Evolutionary conservation across 2,888 invertebrate genomes (phyloP), one percentile per base, ranked within the genome.

Genomic region (Sinohyriopsis cumingii): DNA sequence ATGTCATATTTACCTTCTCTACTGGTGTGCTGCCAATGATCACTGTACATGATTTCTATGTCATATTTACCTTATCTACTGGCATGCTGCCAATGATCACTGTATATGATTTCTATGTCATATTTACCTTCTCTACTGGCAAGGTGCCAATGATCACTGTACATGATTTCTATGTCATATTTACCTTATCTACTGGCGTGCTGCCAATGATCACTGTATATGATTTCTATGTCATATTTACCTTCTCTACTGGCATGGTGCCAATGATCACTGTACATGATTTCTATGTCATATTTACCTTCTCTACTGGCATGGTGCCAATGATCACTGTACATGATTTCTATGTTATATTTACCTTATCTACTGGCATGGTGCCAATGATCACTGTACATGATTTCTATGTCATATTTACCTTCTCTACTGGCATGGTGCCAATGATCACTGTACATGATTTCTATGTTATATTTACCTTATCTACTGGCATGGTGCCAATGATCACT

Each of bases 241-340:
- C 97, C 91, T 94, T 94, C 88, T 95, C 94, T 79, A 97, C 92
- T 5, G 97, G 97, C 79, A 98, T 24, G 97, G 96, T n/a, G 96
- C 92, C 90, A 98, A 98, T 15, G 96, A 95, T 12, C 96, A 96
- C 91, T 99, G n/a, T n/a, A n/a, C n/a, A n/a, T n/a, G n/a, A n/a
- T n/a, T n/a, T n/a, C n/a, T n/a, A n/a, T n/a, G n/a, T n/a, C n/a
- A n/a, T n/a, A n/a, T n/a, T n/a, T n/a, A n/a, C n/a, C n/a, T n/a
- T n/a, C n/a, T n/a, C n/a, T n/a, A n/a, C n/a, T n/a, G n/a, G n/a
- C n/a, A n/a, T n/a, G n/a, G n/a, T n/a, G n/a, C n/a, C n/a, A n/a
- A n/a, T n/a, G n/a, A n/a, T n/a, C n/a, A n/a, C n/a, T n/a, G n/a
- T n/a, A n/a, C n/a, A n/a, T n/a, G n/a, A n/a, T n/a, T n/a, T n/a